Percentiles rank a stretch among this genome's conserved stretches.
Conservation (phyloP, 2,113 vertebrate species). For the Heloderma charlesbogerti region DNA sequence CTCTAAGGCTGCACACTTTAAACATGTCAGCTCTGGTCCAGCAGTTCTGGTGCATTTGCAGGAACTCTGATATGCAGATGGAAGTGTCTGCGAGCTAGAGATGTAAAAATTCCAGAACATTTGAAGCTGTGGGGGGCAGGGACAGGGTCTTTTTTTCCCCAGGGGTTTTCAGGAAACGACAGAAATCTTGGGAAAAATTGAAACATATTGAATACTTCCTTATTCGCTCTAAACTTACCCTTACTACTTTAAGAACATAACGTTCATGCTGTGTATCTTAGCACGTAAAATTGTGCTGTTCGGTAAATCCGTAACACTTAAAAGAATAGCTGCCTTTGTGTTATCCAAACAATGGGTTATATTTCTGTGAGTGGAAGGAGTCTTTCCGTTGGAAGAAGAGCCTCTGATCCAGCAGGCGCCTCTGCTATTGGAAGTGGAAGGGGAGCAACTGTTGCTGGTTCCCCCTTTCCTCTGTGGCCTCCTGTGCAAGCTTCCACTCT, state of each 20-base stretch:
- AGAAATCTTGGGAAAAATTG: neutral
- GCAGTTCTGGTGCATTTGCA: neutral
- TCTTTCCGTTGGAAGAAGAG: neutral
- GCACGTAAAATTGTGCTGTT: neutral
- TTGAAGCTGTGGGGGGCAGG: neutral
- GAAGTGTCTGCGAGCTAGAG: neutral
- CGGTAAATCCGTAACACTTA: neutral
- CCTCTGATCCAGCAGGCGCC: neutral
- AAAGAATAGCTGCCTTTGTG: neutral
- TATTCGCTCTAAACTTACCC: neutral
- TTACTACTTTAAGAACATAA: neutral
- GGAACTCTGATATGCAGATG: conserved; percentile 10
- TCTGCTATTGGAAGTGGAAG: neutral
- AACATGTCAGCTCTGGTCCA: neutral
- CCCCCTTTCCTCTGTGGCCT: neutral
- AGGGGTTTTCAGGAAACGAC: neutral
- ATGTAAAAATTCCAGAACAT: neutral
- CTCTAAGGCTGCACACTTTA: neutral
- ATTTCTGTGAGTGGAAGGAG: neutral
- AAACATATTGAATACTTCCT: neutral
- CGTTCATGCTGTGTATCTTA: neutral
- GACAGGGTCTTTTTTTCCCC: neutral
- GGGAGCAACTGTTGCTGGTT: neutral
- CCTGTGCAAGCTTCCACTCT: neutral
- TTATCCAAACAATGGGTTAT: no score